These are phyloP conservation scores for Atherinomorus stipes DNA, from an alignment of 2,113 vertebrate genomes.

Conservation along the genomic window DNA sequence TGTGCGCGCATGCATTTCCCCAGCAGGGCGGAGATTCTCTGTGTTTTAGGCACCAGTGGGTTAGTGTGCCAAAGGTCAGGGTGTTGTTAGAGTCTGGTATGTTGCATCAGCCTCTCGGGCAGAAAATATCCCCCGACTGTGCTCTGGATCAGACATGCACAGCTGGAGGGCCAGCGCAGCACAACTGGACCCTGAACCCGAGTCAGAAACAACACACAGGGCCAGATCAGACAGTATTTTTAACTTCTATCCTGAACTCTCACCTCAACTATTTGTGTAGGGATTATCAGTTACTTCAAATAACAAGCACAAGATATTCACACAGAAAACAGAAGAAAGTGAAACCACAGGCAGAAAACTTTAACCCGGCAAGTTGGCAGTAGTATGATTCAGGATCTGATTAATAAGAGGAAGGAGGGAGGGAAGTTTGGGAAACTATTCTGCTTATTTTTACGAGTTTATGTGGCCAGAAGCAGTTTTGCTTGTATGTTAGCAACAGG, in stretches of 20 bases:
- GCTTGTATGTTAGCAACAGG: no score
- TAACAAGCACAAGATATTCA: not conserved
- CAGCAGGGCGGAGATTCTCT: not conserved
- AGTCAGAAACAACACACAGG: not conserved
- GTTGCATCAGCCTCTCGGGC: constrained; percentile 47
- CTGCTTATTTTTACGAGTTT: not conserved
- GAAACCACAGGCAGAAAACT: not conserved
- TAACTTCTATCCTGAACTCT: constrained; percentile 3
- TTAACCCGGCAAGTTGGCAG: no score
- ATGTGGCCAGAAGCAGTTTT: not conserved
- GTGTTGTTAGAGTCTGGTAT: constrained; percentile 52
- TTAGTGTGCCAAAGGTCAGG: constrained; percentile 80
- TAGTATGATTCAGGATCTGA: not conserved
- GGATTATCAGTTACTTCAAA: constrained; percentile 12
- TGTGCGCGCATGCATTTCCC: constrained; percentile 50
- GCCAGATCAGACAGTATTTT: constrained; percentile 31
- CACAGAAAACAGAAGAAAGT: not conserved
- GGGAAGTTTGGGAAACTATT: not conserved
- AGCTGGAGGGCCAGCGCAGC: constrained; percentile 7
- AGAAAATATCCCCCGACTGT: constrained; percentile 6
- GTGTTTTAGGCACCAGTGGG: constrained; percentile 54
- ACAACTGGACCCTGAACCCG: not conserved
- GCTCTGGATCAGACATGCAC: constrained; percentile 30
- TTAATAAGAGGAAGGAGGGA: not conserved
- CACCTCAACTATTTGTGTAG: not conserved